Conservation (phyloP, 2,113 vertebrate species). For the Reinhardtius hippoglossoides region DNA sequence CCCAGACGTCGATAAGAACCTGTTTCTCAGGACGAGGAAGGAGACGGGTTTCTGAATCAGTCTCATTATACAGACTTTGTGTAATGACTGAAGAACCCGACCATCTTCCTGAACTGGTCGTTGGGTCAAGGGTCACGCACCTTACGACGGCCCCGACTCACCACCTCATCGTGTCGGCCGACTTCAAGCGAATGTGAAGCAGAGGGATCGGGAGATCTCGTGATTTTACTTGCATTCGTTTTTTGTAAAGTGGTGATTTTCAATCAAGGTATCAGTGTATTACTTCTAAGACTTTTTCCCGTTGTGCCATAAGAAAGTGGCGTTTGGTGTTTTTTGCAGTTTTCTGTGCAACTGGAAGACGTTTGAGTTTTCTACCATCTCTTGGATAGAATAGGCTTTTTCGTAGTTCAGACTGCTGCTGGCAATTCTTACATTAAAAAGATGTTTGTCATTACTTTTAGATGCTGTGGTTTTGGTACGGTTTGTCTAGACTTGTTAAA, state of each 20-base stretch:
- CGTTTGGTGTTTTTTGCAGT: background rate
- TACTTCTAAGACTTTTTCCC: constrained; percentile 6
- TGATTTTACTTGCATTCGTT: constrained; percentile 16
- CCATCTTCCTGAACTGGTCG: background rate
- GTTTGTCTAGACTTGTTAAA: constrained; percentile 53
- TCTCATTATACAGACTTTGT: background rate
- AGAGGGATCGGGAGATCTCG: background rate
- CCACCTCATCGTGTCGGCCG: background rate
- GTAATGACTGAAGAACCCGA: constrained; percentile 6
- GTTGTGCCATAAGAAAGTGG: constrained; percentile 15
- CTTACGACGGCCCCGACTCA: constrained; percentile 55
- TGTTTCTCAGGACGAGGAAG: background rate
- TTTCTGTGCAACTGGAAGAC: constrained; percentile 20
- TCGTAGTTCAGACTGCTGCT: constrained; percentile 6
- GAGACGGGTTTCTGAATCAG: background rate
- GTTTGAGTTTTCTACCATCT: constrained; percentile 24
- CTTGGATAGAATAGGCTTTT: constrained; percentile 1
- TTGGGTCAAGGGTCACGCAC: constrained; percentile 49
- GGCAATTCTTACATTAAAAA: background rate
- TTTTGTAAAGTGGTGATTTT: constrained; percentile 20
- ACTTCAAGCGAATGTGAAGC: background rate
- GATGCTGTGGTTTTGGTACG: constrained; percentile 65
- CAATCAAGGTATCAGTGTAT: background rate
- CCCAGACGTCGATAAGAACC: constrained; percentile 6
- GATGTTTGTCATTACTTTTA: constrained; percentile 32